Evolutionary conservation across 2,888 invertebrate genomes (phyloP), one percentile per base, ranked within the genome.

Genomic region (Crematogaster levior): DNA sequence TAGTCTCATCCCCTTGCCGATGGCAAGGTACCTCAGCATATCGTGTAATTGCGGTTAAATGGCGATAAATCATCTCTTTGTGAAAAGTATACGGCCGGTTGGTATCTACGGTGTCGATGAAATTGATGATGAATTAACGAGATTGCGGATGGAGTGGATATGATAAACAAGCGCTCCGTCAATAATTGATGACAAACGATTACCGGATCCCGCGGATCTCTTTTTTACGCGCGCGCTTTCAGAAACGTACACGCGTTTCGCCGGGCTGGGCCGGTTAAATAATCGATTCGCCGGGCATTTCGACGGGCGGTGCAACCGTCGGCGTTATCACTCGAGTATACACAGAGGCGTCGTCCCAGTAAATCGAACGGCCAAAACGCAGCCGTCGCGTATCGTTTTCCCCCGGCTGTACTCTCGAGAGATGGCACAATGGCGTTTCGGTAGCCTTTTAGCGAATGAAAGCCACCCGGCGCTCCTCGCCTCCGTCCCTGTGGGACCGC

Each of bases 371-470:
- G 81, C 70, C 72, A 82, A 87, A 88, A 86, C 85, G 81, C 82
- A 75, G 80, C 61, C 58, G 84, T 82, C 84, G 74, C 73, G 48
- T 65, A 61, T 80, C 83, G 40, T 73, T 43, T 37, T 72, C 43
- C 40, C 40, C 70, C 37, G 61, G 56, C 48, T 58, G 43, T 37
- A 61, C 56, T 46, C 84, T 66, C 77, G 51, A 63, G 79, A 74
- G 81, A 85, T 74, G 84, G 84, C 34, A 81, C 82, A 91, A 86
- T 72, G 73, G 84, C 70, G 60, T 83, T 82, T 84, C 81, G 74
- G 84, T 86, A 83, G 84, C 85, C 83, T 85, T 89, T 90, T 84
- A 81, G 80, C 84, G 61, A 74, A 86, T 85, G 86, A 83, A 84
- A 83, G 83, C 80, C 48, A 58, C 46, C 46, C 43, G 70, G 48